Conservation (phyloP, 2,113 vertebrate genomes). For the Pluvialis apricaria region DNA sequence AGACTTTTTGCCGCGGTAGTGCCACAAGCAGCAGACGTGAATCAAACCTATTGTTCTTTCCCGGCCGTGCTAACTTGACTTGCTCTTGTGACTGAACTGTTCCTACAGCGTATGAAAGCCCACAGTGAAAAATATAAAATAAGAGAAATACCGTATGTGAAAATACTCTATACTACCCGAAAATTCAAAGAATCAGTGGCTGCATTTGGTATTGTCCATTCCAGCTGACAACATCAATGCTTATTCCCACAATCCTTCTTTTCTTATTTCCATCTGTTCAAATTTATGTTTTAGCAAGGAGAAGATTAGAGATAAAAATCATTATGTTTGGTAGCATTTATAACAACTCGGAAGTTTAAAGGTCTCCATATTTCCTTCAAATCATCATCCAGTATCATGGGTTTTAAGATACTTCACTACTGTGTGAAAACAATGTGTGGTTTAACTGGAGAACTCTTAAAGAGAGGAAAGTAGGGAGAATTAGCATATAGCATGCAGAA, state of each 20-base stretch:
- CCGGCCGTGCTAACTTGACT: slow-evolving; percentile 45
- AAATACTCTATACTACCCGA: neutral
- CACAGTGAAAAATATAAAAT: neutral
- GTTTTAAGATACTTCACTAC: neutral
- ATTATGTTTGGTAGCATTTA: neutral
- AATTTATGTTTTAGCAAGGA: neutral
- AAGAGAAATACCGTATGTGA: neutral
- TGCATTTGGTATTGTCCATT: neutral
- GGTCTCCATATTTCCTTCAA: neutral
- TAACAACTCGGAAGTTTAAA: neutral
- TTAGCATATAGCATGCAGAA: slow-evolving; percentile 17
- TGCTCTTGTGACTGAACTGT: slow-evolving; percentile 22
- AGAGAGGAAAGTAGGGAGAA: slow-evolving; percentile 17
- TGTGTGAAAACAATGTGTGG: neutral
- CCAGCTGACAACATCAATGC: neutral
- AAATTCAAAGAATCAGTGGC: neutral
- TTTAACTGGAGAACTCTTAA: slow-evolving; percentile 59
- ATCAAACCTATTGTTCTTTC: slow-evolving; percentile 61
- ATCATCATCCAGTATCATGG: neutral
- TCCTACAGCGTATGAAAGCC: neutral
- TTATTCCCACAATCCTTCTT: neutral
- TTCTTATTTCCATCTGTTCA: slow-evolving; percentile 1
- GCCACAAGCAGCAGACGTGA: neutral
- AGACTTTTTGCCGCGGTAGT: neutral
- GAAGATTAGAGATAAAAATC: neutral